Evolutionary conservation across 2,797 vertebrate species (phyloP), one percentile per base, ranked within the genome.

Genomic region (Crenichthys baileyi): DNA sequence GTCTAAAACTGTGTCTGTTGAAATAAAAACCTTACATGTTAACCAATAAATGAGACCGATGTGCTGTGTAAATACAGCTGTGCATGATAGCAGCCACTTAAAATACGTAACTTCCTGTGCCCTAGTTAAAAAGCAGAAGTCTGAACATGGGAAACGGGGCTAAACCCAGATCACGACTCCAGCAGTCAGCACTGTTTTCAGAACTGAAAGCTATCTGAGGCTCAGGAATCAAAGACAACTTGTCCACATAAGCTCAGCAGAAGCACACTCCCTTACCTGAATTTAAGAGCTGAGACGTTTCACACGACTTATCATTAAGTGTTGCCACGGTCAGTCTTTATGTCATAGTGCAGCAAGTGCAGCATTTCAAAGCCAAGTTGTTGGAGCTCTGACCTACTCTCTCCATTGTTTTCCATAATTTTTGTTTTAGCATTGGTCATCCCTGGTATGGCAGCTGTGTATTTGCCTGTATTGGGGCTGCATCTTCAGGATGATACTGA

Each of bases 81-180:
- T 6, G 12, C 70, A 85, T 77, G 58, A 85, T 81, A 74, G 86
- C 78, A 86, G 83, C 60, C 82, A 70, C 78, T 70, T 70, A 70
- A 73, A 86, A 88, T 79, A 46, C 18, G 85, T 88, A 87, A 82
- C 84, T 79, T 83, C 22, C 72, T 70, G 13, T 76, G 86, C 83
- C 87, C 86, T 85, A 84, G 90, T 89, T 91, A 78, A 87, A 91
- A 92, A 89, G 81, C 85, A 67, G 78, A 86, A 88, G 81, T 85
- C 53, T 87, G 90, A 94, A 91, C 85, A 87, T 84, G 88, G 88
- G 89, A 92, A 95, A 94, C 89, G 87, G 85, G 93, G 94, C 91
- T 95, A 95, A 95, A 94, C 92, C 93, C 92, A 93, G 94, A 93
- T 95, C 90, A 90, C 89, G 82, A 85, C 90, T 85, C 89, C 81